A percentile compares a stretch with the other conserved stretches of the same genome.
Evolutionary conservation across 1,140 invertebrate genomes (phyloP).

Genomic region (Mycetomoellerius zeteki): DNA sequence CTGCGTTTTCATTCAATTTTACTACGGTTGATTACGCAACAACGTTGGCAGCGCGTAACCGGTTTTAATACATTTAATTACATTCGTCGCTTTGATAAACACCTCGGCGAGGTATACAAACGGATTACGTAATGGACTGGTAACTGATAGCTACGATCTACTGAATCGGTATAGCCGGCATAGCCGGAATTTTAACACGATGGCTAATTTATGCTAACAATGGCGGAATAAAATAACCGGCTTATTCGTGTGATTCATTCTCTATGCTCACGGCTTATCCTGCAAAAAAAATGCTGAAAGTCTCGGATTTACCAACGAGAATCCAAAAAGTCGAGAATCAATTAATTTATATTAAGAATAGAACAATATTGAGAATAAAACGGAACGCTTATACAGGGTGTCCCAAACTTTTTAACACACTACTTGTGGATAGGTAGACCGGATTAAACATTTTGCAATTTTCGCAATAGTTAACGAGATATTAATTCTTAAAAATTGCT

Average conservation of each 20-base stretch:
- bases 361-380: too few species aligned
- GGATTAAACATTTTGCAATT: too few species aligned
- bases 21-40: constrained; percentile 66
- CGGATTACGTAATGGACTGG: constrained; percentile 70
- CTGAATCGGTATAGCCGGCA: background rate
- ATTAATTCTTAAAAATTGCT: too few species aligned
- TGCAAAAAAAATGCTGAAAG: too few species aligned
- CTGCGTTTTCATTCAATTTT: constrained; percentile 63
- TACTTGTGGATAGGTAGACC: too few species aligned
- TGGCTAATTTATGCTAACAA: constrained; percentile 64
- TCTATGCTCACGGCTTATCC: background rate
- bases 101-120: constrained; percentile 65
- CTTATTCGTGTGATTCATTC: constrained; percentile 18
- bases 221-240: constrained; percentile 39
- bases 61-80: constrained; percentile 74
- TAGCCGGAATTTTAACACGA: constrained; percentile 60
- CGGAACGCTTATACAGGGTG: too few species aligned
- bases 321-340: background rate
- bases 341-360: background rate
- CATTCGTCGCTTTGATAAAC: constrained; percentile 68
- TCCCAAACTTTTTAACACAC: too few species aligned
- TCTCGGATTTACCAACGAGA: background rate
- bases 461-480: too few species aligned
- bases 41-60: constrained; percentile 34
- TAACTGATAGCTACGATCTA: constrained; percentile 59